Evolutionary conservation across 2,888 invertebrate genomes (phyloP).

Genomic region (Meloe dianella): DNA sequence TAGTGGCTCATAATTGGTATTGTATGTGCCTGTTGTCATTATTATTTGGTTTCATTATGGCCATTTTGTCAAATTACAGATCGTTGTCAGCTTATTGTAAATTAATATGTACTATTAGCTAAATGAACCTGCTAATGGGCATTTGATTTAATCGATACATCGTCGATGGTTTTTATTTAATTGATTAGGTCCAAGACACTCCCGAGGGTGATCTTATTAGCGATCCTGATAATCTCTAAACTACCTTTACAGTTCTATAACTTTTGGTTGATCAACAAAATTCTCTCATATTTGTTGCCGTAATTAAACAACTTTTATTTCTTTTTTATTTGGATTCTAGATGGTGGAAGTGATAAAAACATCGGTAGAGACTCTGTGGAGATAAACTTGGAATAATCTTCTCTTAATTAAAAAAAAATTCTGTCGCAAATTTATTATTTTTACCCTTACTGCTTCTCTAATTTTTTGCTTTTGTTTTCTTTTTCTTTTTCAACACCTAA

Average conservation of each 20-base stretch:
- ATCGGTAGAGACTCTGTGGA: background rate
- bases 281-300: background rate
- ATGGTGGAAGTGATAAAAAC: background rate
- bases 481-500: background rate
- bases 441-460: background rate
- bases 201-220: background rate
- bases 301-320: background rate
- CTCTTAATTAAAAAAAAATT: background rate
- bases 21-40: constrained; percentile 33
- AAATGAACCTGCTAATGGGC: constrained; percentile 39
- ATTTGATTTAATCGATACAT: constrained; percentile 35
- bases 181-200: background rate
- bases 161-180: constrained; percentile 22
- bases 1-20: constrained; percentile 38
- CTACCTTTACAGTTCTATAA: too few species aligned
- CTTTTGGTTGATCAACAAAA: background rate
- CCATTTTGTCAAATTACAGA: constrained; percentile 39
- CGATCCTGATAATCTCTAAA: too few species aligned
- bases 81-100: constrained; percentile 47
- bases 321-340: too few species aligned
- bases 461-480: background rate
- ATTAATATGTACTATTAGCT: constrained; percentile 47
- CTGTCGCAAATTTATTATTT: background rate
- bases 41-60: constrained; percentile 41
- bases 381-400: background rate